These are phyloP conservation scores for Lycophotia porphyrea DNA, from an alignment of 2,888 invertebrate species.

Conservation along the genomic window DNA sequence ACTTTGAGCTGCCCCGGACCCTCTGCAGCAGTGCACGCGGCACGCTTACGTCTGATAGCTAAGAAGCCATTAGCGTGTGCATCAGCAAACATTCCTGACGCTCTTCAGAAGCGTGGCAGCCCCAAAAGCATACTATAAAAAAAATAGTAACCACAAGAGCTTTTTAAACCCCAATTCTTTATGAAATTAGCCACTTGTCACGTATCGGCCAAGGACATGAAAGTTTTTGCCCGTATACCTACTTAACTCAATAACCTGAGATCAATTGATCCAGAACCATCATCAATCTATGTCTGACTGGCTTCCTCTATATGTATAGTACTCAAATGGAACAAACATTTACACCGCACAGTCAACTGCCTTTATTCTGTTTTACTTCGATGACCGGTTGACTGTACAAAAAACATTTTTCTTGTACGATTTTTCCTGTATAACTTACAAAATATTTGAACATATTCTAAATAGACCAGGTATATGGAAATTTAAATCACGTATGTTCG, in stretches of 20 bases:
- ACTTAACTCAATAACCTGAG: background rate
- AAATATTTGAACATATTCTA: constrained; percentile 17
- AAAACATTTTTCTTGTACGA: constrained; percentile 15
- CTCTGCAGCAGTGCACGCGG: too few relatives aligned
- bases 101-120: too few relatives aligned
- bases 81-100: too few relatives aligned
- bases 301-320: background rate
- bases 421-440: background rate
- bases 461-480: constrained; percentile 1
- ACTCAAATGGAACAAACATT: background rate
- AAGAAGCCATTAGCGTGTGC: too few relatives aligned
- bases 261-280: constrained; percentile 27
- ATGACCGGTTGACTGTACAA: background rate
- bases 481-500: too few relatives aligned
- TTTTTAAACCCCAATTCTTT: background rate
- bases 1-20: too few relatives aligned
- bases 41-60: too few relatives aligned
- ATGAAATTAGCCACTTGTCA: background rate
- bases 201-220: background rate
- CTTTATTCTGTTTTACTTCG: background rate
- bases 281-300: constrained; percentile 20
- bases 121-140: too few relatives aligned
- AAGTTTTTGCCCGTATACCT: background rate
- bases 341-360: background rate
- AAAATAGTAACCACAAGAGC: background rate